A percentile compares a stretch with the other conserved stretches of the same genome.
phyloP scores from a whole-genome alignment of 2,797 vertebrate genomes.

The Alcedo quadribrachys region DNA sequence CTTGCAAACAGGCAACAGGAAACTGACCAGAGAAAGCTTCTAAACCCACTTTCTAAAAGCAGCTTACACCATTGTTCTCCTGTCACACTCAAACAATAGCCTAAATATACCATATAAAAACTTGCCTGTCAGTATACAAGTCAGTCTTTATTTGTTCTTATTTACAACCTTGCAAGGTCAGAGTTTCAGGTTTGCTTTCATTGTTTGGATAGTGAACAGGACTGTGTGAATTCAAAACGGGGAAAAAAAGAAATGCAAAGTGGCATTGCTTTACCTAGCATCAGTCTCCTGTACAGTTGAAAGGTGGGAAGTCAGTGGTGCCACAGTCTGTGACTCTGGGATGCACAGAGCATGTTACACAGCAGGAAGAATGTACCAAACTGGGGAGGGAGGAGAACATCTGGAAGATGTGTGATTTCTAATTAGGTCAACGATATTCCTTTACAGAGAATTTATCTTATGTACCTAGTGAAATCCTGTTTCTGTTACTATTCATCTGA shows the following conservation, averaged over 20 bases:
- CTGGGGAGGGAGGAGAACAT: not conserved
- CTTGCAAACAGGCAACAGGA: not conserved
- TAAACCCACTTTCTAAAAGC: not conserved
- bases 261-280: not conserved
- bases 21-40: not conserved
- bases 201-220: not conserved
- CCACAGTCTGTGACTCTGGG: not conserved
- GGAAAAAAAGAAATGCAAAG: not conserved
- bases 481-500: not conserved
- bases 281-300: not conserved
- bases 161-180: slow-evolving; percentile 11
- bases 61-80: not conserved
- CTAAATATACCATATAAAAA: slow-evolving; percentile 42
- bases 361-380: not conserved
- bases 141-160: slow-evolving; percentile 21
- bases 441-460: not conserved
- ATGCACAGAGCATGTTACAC: not conserved
- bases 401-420: not conserved
- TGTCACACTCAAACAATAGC: not conserved
- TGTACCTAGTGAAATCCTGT: not conserved
- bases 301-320: not conserved
- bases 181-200: slow-evolving; percentile 17
- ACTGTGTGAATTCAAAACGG: not conserved
- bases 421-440: not conserved
- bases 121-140: not conserved